Evolutionary conservation across 2,113 vertebrate species (phyloP), one percentile per base, ranked within the genome.

Genomic region (Eublepharis macularius): DNA sequence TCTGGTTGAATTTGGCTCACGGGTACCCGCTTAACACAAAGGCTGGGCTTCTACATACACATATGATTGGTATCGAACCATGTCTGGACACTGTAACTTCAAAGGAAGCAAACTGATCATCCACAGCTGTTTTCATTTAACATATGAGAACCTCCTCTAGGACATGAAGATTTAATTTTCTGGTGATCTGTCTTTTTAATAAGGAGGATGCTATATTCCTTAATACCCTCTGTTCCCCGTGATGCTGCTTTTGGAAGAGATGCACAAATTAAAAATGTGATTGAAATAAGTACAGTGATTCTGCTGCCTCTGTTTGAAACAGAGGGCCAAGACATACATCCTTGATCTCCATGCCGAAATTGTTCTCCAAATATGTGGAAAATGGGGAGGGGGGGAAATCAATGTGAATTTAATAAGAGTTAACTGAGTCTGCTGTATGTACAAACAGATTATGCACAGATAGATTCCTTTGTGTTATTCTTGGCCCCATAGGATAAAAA

Each of bases 171-270:
- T 93, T 92, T 85, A 85, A 90, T 93, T 93, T 84, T 90, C 74
- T 91, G 92, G 60, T 93, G 87, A 91, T 91, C 91, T 93, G 87
- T 87, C 86, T 90, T 84, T 85, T 91, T 84, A 92, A 92, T 92
- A 86, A 89, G 85, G 91, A 73, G 66, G 45, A 76, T 93, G 89
- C 70, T 87, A 87, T 75, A 91, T 88, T 76, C 86, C 91, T 94
- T 90, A 94, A 82, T 84, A 91, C 82, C 29, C 80, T 92, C 87
- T 89, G 85, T 69, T 14, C 85, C 82, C 88, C 88, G 47, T 90
- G 86, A 83, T 45, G 32, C 63, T 85, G 70, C 83, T 83, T 90
- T 76, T 9, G 65, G 89, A 92, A 92, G 86, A 90, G 57, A 83
- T 10, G 66, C 57, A 70, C 65, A 83, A 89, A 83, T 84, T 63